Evolutionary conservation across 2,888 invertebrate species (phyloP).

Genomic region (Carpatolechia fugitivella): DNA sequence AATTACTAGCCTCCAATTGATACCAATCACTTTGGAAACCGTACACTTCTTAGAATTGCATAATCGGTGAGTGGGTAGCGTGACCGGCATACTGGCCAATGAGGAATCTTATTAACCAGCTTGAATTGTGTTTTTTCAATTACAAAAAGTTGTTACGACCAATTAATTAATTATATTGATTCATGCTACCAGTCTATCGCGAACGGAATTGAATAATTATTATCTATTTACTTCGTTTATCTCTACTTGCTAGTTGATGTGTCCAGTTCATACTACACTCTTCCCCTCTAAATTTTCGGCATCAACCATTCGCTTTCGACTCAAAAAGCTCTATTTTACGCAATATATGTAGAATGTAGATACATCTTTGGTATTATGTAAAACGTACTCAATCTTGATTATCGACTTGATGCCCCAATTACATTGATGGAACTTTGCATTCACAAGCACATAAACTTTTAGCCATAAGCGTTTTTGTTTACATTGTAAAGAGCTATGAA

Average conservation of each 20-base stretch:
- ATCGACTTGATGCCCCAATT: constrained; percentile 5
- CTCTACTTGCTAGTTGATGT: background rate
- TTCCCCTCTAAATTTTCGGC: background rate
- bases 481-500: background rate
- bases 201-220: constrained; percentile 8
- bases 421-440: background rate
- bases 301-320: background rate
- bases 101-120: constrained; percentile 32
- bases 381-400: constrained; percentile 6
- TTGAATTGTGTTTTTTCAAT: constrained; percentile 43
- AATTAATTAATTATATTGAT: constrained; percentile 22
- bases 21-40: constrained; percentile 31
- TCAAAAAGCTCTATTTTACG: constrained; percentile 6
- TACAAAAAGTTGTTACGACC: constrained; percentile 34
- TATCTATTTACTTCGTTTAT: background rate
- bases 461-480: background rate
- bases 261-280: background rate
- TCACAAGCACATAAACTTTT: background rate
- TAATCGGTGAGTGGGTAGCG: constrained; percentile 31
- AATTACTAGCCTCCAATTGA: constrained; percentile 20
- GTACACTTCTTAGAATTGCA: constrained; percentile 29
- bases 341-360: background rate
- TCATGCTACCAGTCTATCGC: constrained; percentile 1
- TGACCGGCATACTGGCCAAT: constrained; percentile 26
- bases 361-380: constrained; percentile 2